Base-by-base conservation (phyloP, 2,888 invertebrate genomes). In the Doris montereyensis region DNA sequence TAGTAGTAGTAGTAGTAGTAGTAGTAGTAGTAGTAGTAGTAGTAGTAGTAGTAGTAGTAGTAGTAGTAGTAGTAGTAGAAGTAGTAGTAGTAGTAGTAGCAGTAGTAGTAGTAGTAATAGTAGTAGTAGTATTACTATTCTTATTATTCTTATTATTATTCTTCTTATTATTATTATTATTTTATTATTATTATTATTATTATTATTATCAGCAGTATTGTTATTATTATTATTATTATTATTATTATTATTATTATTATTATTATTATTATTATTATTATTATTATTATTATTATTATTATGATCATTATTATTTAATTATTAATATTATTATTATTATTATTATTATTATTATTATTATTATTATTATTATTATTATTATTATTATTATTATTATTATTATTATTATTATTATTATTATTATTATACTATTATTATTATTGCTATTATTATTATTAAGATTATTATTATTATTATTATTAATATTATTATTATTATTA, bases 111-210 rank as follows among this genome's bases (percentile, higher is more conserved):
- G 52, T 52, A 13, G 52, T 52, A 13, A 13, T 52, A n/a, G n/a
- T n/a, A n/a, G n/a, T n/a, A n/a, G n/a, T n/a, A n/a, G n/a, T n/a
- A n/a, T n/a, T n/a, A n/a, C n/a, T n/a, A n/a, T n/a, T n/a, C n/a
- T n/a, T n/a, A n/a, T n/a, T 17, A 41, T 41, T 41, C 94, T 95
- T 94, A 95, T 41, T 58, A 57, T 73, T 57, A 62, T 68, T 71
- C 67, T 77, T 68, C 58, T 65, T 41, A 77, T 78, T 68, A 68
- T 80, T 32, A 80, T 77, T 65, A 76, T 58, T 60, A 75, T 71
- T 65, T 57, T 41, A 71, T 57, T 65, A 72, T 65, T 34, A 60
- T 78, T 76, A 72, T 72, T 21, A 21, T 62, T 21, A 21, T 62
- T 21, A 70, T 34, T 30, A 70, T 34, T 30, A 70, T n/a, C n/a